A percentile compares a stretch with the other conserved stretches of the same genome.
phyloP scores from a whole-genome alignment of 2,888 invertebrate species.

The Xestia xanthographa region DNA sequence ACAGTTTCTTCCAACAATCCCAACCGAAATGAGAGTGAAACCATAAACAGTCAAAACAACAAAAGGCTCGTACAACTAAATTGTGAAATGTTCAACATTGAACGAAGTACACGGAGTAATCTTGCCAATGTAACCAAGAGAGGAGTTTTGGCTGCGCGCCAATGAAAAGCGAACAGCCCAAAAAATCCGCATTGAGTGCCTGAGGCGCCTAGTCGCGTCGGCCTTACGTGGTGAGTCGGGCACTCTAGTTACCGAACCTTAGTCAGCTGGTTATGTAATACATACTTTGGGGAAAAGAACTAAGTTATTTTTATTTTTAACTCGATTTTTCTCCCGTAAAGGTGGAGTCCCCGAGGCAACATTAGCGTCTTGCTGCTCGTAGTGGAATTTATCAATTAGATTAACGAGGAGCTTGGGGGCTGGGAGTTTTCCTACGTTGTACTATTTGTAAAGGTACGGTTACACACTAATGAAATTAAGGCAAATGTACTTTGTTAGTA shows the following conservation, averaged over 20 bases:
- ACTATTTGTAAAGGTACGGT: neutral
- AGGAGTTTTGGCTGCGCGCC: slow-evolving; percentile 68
- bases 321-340: slow-evolving; percentile 41
- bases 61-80: slow-evolving; percentile 58
- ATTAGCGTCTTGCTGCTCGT: slow-evolving; percentile 42
- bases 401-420: slow-evolving; percentile 38
- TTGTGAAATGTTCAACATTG: slow-evolving; percentile 62
- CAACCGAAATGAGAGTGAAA: slow-evolving; percentile 31
- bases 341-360: slow-evolving; percentile 45
- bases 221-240: slow-evolving; percentile 45
- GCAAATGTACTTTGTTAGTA: slow-evolving; percentile 7
- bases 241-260: slow-evolving; percentile 46
- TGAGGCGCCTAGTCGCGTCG: slow-evolving; percentile 37
- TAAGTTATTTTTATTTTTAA: slow-evolving; percentile 54
- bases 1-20: slow-evolving; percentile 17
- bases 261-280: slow-evolving; percentile 41
- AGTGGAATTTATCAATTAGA: slow-evolving; percentile 43
- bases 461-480: slow-evolving; percentile 4
- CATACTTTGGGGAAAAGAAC: slow-evolving; percentile 39
- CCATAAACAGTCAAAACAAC: slow-evolving; percentile 44
- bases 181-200: slow-evolving; percentile 59
- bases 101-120: slow-evolving; percentile 59
- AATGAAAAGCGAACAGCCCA: slow-evolving; percentile 59
- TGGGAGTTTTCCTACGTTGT: slow-evolving; percentile 17
- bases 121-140: slow-evolving; percentile 66